Evolutionary conservation across 1,140 invertebrate genomes (phyloP).

Genomic region (Saccostrea echinata): DNA sequence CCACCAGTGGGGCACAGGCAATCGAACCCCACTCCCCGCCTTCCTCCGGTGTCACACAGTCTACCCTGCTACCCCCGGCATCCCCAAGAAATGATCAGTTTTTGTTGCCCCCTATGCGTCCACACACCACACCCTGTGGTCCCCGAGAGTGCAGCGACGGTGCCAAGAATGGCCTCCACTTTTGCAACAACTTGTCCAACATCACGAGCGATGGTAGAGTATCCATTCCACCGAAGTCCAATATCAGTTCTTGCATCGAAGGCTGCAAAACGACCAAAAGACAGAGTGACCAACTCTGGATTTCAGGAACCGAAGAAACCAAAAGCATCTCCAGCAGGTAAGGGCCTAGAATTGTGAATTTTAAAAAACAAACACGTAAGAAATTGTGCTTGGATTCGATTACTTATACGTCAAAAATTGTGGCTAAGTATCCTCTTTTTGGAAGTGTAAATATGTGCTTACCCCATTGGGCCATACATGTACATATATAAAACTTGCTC

Average conservation of each 20-base stretch:
- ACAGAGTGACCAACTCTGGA: neutral
- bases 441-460: too few relatives aligned
- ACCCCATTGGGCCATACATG: too few relatives aligned
- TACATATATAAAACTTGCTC: too few relatives aligned
- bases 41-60: conserved; percentile 55
- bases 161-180: conserved; percentile 53
- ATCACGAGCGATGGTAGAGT: neutral
- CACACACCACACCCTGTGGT: conserved; percentile 60
- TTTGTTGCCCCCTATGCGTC: conserved; percentile 70
- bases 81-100: conserved; percentile 64
- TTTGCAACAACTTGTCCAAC: conserved; percentile 23
- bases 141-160: conserved; percentile 52
- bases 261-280: conserved; percentile 8
- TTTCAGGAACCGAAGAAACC: conserved; percentile 5
- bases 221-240: neutral
- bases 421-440: too few relatives aligned
- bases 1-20: conserved; percentile 37
- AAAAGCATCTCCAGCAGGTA: neutral
- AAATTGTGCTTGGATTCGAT: too few relatives aligned
- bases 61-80: conserved; percentile 68
- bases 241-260: conserved; percentile 26
- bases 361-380: too few relatives aligned
- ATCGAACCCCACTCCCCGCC: neutral
- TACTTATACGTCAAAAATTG: too few relatives aligned
- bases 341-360: neutral